Percentiles rank a stretch among this genome's conserved stretches.
Conservation (phyloP, 2,113 vertebrate genomes). For the Varanus komodoensis region DNA sequence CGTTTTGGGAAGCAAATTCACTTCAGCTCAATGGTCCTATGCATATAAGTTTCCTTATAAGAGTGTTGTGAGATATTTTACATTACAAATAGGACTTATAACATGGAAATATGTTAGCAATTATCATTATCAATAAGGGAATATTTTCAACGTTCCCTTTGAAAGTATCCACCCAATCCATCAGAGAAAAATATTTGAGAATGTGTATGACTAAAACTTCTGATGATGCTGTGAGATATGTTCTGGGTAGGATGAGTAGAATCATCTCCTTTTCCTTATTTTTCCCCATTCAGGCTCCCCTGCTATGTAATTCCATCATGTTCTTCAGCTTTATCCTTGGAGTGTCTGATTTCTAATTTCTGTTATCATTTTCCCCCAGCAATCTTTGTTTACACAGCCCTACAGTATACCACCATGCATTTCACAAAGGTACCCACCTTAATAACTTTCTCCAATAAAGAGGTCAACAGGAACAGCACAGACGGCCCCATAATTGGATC, state of each 20-base stretch:
- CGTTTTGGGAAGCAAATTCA: background rate
- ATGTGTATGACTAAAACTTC: background rate
- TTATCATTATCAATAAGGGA: background rate
- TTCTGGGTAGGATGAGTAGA: background rate
- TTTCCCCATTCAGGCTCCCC: background rate
- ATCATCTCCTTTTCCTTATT: background rate
- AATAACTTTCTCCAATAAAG: slow-evolving; percentile 48
- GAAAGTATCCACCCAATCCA: background rate
- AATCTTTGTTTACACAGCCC: slow-evolving; percentile 20
- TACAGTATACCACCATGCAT: background rate
- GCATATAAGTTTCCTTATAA: background rate
- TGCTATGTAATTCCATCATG: background rate
- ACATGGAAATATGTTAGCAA: background rate
- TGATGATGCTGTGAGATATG: background rate
- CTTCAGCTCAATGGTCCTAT: background rate
- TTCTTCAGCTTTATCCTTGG: background rate
- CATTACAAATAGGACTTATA: background rate
- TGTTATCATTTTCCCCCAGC: slow-evolving; percentile 5
- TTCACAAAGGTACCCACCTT: slow-evolving; percentile 21
- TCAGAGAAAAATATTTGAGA: background rate
- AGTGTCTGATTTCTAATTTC: slow-evolving; percentile 43
- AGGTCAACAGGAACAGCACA: slow-evolving; percentile 53
- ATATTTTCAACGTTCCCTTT: background rate
- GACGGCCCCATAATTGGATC: slow-evolving; percentile 59
- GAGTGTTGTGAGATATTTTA: background rate